Percentiles rank a stretch among this genome's conserved stretches.
These are phyloP conservation scores for Oncorhynchus kisutch DNA, from an alignment of 2,113 vertebrate genomes.

Conservation along the genomic window DNA sequence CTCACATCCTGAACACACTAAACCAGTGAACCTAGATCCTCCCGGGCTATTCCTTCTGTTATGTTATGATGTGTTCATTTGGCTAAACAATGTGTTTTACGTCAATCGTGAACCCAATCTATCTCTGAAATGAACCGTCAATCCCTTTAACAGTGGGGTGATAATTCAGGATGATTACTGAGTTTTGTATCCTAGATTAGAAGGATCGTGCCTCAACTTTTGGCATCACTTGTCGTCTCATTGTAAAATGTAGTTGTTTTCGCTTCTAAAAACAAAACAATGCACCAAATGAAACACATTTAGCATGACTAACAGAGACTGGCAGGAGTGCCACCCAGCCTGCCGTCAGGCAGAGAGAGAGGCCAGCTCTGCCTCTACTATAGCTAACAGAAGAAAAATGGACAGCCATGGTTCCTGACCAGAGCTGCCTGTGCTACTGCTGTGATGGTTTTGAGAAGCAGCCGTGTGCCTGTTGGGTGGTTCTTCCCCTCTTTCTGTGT, in stretches of 20 bases:
- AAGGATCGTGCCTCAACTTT: background rate
- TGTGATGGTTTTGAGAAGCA: too few species aligned
- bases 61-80: background rate
- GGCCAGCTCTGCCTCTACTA: background rate
- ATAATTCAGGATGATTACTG: constrained; percentile 33
- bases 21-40: background rate
- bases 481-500: too few species aligned
- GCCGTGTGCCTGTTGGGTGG: too few species aligned
- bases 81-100: background rate
- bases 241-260: constrained; percentile 42
- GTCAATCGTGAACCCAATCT: background rate
- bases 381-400: background rate
- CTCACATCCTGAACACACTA: background rate
- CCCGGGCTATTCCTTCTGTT: background rate
- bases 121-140: background rate
- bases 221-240: constrained; percentile 27
- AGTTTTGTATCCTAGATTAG: constrained; percentile 19
- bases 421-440: too few species aligned
- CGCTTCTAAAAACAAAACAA: constrained; percentile 30
- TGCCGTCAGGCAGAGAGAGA: constrained; percentile 16
- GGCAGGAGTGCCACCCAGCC: constrained; percentile 52
- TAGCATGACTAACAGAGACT: constrained; percentile 52
- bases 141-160: constrained; percentile 20
- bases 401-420: too few species aligned
- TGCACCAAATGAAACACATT: constrained; percentile 59